Evolutionary conservation across 2,888 invertebrate genomes (phyloP), one percentile per base, ranked within the genome.

Genomic region (Urechis unicinctus): DNA sequence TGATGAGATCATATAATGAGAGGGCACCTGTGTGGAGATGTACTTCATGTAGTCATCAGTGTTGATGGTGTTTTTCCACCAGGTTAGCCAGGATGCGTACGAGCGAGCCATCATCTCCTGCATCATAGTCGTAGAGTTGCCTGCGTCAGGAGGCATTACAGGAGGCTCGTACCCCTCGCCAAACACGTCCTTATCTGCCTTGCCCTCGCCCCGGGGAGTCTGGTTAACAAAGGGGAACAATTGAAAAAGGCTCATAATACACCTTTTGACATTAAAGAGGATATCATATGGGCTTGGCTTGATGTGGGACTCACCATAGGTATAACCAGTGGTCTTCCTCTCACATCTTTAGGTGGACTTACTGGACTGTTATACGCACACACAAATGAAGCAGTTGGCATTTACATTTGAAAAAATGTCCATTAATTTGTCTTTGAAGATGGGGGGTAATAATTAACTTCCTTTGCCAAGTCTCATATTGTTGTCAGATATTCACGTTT

Each of bases 11-110:
- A n/a, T n/a, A n/a, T n/a, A n/a, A n/a, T n/a, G n/a, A n/a, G n/a
- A n/a, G n/a, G 51, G 57, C 58, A 76, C 75, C 69, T 73, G 72
- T 49, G 75, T 73, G 4, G 73, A 72, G 3, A 78, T 64, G 57
- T 74, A 78, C 61, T 76, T 77, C 68, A 75, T 69, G 65, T 77
- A 78, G 60, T 78, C 78, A 51, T 78, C 75, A 53, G 70, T 70
- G 49, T 71, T 73, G 22, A 74, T 63, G 6, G 70, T 73, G 26
- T 68, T 73, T 57, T 73, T 72, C 78, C 77, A 78, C 74, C 75
- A 77, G 36, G 68, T 68, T 24, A 76, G 65, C 78, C 77, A 78
- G 2, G 74, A 72, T 31, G 71, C 69, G 51, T 75, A 75, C 1
- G 71, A 70, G 9, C 73, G 54, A 0, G 72, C 67, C 67, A 59